Conservation (phyloP, 1,140 invertebrate genomes). For the Hypsibius dujardini region DNA sequence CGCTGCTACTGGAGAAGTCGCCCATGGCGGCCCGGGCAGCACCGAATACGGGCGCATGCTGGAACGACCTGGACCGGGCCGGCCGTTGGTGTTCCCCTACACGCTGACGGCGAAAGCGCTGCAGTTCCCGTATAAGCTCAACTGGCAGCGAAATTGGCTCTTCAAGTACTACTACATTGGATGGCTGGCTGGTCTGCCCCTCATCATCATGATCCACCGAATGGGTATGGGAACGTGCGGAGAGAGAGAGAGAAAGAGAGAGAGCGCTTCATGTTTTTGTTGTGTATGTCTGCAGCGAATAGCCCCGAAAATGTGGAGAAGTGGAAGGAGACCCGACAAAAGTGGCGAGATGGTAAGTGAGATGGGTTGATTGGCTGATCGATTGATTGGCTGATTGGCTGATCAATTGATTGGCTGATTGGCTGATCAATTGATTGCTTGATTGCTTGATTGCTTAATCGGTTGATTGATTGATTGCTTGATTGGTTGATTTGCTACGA, state of each 20-base stretch:
- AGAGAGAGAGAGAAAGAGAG: neutral
- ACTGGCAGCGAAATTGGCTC: conserved; percentile 12
- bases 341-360: neutral
- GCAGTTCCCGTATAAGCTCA: neutral
- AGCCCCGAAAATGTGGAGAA: conserved; percentile 13
- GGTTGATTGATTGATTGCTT: no score
- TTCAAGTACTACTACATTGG: neutral
- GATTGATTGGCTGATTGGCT: no score
- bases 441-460: no score
- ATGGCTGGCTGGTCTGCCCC: neutral
- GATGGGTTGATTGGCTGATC: neutral
- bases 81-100: conserved; percentile 8
- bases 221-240: conserved; percentile 4
- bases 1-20: neutral
- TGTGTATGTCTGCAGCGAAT: neutral
- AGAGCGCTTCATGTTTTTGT: neutral
- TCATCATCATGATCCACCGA: conserved; percentile 1
- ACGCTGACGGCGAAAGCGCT: neutral
- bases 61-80: conserved; percentile 11
- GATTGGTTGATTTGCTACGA: no score
- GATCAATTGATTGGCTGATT: no score
- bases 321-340: conserved; percentile 11
- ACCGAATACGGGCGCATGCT: conserved; percentile 15
- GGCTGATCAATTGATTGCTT: no score
- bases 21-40: neutral